Evolutionary conservation across 2,113 vertebrate genomes (phyloP), one percentile per base, ranked within the genome.

Genomic region (Dryoscopus gambensis): DNA sequence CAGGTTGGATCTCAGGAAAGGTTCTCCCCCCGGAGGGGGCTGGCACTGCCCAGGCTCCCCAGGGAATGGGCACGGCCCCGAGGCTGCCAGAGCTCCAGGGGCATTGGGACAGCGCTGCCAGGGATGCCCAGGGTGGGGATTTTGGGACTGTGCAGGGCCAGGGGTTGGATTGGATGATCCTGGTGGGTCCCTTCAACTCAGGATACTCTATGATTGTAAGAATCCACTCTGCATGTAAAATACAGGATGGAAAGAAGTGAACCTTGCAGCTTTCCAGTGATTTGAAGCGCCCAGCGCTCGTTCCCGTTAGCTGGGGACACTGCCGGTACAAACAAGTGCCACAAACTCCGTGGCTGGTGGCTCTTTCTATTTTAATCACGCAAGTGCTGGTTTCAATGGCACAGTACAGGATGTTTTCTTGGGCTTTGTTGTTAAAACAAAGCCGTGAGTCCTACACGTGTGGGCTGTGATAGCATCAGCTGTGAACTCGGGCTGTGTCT

Each of bases 241-340:
- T 2, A 42, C 0, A 1, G 19, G 40, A 9, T 9, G 46, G 31
- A 74, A 60, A 20, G 4, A 4, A 21, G 33, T 0, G 2, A 44
- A 9, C 44, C 77, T 47, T 9, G 70, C 64, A 57, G n/a, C 9
- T 87, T 55, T 42, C 74, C 33, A 15, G 35, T 14, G 11, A 11
- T 50, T 81, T 47, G 11, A 56, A 60, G 49, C 4, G 19, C 64
- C 57, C 27, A 31, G 55, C 0, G 0, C 46, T 79, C 2, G 2
- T 30, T 74, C 5, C 20, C 70, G 1, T 27, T 68, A 44, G 8
- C 53, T 37, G 60, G 35, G 44, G 65, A 37, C 13, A 1, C 57
- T 1, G 2, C 53, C 3, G 5, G 8, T 44, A 5, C 6, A 59
- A 96, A 70, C 18, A 42, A 59, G 10, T 7, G n/a, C 11, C 33